These are phyloP conservation scores for Gallinago nigripennis DNA, from an alignment of 2,797 vertebrate species.

Conservation along the genomic window DNA sequence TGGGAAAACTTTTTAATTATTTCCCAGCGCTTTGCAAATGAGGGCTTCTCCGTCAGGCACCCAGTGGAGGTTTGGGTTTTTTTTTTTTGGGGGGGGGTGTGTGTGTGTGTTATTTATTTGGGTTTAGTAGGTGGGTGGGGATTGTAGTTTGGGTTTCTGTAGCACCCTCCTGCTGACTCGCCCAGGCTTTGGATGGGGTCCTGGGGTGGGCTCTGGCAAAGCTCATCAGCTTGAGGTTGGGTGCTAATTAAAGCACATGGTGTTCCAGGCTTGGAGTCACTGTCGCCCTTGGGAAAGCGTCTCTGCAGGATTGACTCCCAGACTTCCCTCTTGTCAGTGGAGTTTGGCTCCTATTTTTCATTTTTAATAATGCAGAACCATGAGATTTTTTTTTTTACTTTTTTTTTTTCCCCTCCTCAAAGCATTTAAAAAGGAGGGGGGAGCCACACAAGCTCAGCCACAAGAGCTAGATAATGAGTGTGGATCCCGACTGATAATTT, in stretches of 20 bases:
- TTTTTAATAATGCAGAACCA: slow-evolving; percentile 14
- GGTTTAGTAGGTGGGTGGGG: no score
- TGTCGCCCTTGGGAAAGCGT: not conserved
- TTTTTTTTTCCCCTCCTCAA: not conserved
- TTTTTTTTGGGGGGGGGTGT: no score
- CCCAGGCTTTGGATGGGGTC: not conserved
- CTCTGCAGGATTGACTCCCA: not conserved
- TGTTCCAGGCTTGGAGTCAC: not conserved
- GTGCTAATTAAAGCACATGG: slow-evolving; percentile 16
- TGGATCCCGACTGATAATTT: not conserved
- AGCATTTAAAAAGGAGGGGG: not conserved
- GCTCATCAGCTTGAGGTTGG: not conserved
- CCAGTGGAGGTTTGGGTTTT: not conserved
- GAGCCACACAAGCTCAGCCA: not conserved
- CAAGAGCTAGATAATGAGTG: slow-evolving; percentile 1
- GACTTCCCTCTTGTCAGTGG: not conserved
- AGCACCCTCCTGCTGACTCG: not conserved
- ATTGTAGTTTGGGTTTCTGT: not conserved
- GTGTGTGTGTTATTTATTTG: not conserved
- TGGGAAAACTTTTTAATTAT: slow-evolving; percentile 66
- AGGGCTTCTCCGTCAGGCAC: not conserved
- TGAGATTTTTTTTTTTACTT: not conserved
- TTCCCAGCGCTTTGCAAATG: slow-evolving; percentile 63
- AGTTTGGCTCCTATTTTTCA: slow-evolving; percentile 26
- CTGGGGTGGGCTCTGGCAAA: not conserved